Evolutionary conservation across 2,113 vertebrate genomes (phyloP), one percentile per base, ranked within the genome.

Genomic region (Ifrita kowaldi): DNA sequence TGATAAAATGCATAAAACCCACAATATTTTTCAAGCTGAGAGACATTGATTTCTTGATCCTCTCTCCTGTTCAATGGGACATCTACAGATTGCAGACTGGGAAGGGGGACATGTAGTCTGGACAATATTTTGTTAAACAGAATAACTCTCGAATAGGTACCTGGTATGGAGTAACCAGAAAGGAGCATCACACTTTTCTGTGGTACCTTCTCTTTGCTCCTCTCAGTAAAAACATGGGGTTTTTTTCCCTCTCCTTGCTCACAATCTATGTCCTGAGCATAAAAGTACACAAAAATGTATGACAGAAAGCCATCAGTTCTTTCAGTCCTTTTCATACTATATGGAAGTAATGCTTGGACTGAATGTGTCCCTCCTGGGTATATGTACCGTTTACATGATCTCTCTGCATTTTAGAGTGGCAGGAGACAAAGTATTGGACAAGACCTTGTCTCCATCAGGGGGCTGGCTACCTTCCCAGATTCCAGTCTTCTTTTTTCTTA

Each of bases 171-270:
- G 20, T 55, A 88, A 46, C 3, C 17, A 77, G 53, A 60, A 83
- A 65, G 17, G 65, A 59, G 8, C 28, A 3, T 55, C 22, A 47
- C 16, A 24, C 5, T 55, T 65, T 70, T 33, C 15, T 44, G 8
- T 0, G 0, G 4, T 63, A 33, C 1, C 3, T 89, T 70, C 10
- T 67, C 11, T 64, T 67, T 84, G 24, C 8, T 50, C 9, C 7
- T 13, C 5, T 76, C 16, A 57, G 16, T 56, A 57, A 44, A 5
- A 22, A 23, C 5, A 9, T 24, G 5, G 22, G 11, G 1, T 18
- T 63, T 62, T 68, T 56, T 64, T 65, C 42, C 8, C 6, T 83
- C 1, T 77, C 2, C 10, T 32, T 69, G 12, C 35, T 69, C 4
- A 26, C 37, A 39, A 10, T 44, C 8, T 65, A 28, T 28, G 23